Percentiles rank a stretch among this genome's conserved stretches.
Conservation (phyloP, 2,888 invertebrate genomes). For the Plebejus melissa region DNA sequence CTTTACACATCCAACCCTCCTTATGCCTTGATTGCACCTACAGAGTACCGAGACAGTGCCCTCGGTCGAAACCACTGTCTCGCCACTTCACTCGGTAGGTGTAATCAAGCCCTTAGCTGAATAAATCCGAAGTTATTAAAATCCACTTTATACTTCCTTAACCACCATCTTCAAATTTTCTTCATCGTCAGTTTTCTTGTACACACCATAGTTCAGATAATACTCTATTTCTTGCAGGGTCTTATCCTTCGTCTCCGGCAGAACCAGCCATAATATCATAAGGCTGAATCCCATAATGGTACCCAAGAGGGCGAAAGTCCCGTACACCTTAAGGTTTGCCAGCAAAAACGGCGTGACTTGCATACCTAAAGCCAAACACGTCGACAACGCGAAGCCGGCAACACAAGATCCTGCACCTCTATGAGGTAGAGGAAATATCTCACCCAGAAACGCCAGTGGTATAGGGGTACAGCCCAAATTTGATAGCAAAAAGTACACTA, state of each 20-base stretch:
- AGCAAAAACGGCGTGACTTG: slow-evolving; percentile 51
- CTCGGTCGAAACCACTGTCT: no score
- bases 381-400: slow-evolving; percentile 45
- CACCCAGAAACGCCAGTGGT: slow-evolving; percentile 55
- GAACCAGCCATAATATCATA: slow-evolving; percentile 39
- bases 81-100: no score
- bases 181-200: slow-evolving; percentile 22
- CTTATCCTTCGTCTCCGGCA: slow-evolving; percentile 47
- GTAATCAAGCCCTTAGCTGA: no score
- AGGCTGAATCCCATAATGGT: slow-evolving; percentile 40
- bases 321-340: slow-evolving; percentile 47
- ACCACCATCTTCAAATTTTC: background rate
- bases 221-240: slow-evolving; percentile 47
- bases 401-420: slow-evolving; percentile 49
- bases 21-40: no score
- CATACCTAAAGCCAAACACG: slow-evolving; percentile 45
- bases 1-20: no score
- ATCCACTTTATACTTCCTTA: background rate
- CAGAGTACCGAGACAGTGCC: no score
- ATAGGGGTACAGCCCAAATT: slow-evolving; percentile 61
- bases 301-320: slow-evolving; percentile 55
- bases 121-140: background rate
- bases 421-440: slow-evolving; percentile 56
- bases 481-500: slow-evolving; percentile 49
- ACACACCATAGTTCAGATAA: slow-evolving; percentile 46